These are phyloP conservation scores for Scaptomyza cyrtandrae DNA, from an alignment of 2,888 invertebrate genomes.

Conservation along the genomic window DNA sequence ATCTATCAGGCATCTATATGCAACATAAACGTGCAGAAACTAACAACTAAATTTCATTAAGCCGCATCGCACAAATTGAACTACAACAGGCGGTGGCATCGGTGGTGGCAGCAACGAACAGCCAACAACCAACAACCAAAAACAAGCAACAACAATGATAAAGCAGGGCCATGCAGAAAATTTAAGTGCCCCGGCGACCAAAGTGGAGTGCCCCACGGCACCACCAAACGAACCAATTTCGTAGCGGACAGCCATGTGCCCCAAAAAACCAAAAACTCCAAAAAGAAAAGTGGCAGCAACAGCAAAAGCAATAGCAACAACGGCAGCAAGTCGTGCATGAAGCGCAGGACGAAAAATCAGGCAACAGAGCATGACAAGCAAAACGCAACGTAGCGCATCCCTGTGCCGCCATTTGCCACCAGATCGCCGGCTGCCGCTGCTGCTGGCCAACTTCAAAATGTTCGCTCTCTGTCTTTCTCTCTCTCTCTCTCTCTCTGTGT, in stretches of 20 bases:
- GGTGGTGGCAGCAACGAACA: slow-evolving; percentile 12
- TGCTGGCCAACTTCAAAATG: slow-evolving; percentile 70
- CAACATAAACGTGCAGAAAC: slow-evolving; percentile 74
- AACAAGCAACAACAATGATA: slow-evolving; percentile 25
- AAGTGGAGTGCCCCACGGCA: slow-evolving; percentile 30
- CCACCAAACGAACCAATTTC: slow-evolving; percentile 64
- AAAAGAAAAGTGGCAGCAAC: slow-evolving; percentile 24
- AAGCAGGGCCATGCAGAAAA: slow-evolving; percentile 62
- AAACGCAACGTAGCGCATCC: slow-evolving; percentile 80
- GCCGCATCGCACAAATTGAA: slow-evolving; percentile 77
- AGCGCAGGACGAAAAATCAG: slow-evolving; percentile 69
- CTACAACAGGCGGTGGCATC: slow-evolving; percentile 60
- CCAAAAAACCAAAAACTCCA: slow-evolving; percentile 21
- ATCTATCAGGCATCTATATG: slow-evolving; percentile 53
- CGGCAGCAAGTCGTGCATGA: slow-evolving; percentile 74
- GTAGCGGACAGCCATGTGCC: slow-evolving; percentile 52
- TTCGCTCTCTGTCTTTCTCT: slow-evolving; percentile 16
- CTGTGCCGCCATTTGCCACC: slow-evolving; percentile 49
- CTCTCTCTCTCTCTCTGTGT: not conserved
- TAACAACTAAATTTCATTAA: slow-evolving; percentile 79
- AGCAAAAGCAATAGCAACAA: slow-evolving; percentile 24
- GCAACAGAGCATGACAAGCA: slow-evolving; percentile 78
- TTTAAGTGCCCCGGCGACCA: slow-evolving; percentile 72
- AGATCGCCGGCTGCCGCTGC: slow-evolving; percentile 33
- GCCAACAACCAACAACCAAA: slow-evolving; percentile 24